Percentiles rank a stretch among this genome's conserved stretches.
These are phyloP conservation scores for Patella ulyssiponensis DNA, from an alignment of 2,888 invertebrate species.

Conservation along the genomic window DNA sequence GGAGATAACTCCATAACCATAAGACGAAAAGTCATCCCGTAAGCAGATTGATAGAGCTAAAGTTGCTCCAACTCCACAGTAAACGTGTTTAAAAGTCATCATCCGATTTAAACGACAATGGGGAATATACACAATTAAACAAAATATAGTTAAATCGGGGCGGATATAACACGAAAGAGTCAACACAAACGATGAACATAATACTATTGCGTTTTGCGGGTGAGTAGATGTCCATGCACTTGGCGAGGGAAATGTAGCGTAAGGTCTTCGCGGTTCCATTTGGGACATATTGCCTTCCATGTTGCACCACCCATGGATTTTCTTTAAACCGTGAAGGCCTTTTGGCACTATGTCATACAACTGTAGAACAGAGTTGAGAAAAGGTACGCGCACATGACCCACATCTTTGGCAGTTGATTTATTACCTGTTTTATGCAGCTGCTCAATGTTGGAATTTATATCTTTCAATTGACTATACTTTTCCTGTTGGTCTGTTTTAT, in stretches of 20 bases:
- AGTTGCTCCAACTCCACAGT: constrained; percentile 34
- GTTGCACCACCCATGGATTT: background rate
- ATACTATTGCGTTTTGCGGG: background rate
- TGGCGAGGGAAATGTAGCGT: background rate
- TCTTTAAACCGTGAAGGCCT: background rate
- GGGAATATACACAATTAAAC: background rate
- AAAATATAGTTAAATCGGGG: constrained; percentile 45
- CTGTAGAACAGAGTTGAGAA: too few species aligned
- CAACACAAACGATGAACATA: constrained; percentile 10
- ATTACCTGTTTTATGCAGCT: background rate
- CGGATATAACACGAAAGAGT: constrained; percentile 47
- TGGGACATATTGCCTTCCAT: background rate
- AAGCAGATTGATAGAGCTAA: constrained; percentile 48
- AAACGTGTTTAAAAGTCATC: background rate
- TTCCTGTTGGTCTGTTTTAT: background rate
- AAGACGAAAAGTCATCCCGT: constrained; percentile 51
- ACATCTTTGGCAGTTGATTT: background rate
- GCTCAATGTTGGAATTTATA: background rate
- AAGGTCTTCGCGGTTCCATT: background rate
- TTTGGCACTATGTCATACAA: background rate
- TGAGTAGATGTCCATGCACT: background rate
- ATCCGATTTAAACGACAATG: background rate
- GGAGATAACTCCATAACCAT: constrained; percentile 52
- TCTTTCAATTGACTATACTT: background rate
- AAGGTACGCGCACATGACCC: too few species aligned